Evolutionary conservation across 2,797 vertebrate species (phyloP), one percentile per base, ranked within the genome.

Genomic region (Hephaestus fuliginosus): DNA sequence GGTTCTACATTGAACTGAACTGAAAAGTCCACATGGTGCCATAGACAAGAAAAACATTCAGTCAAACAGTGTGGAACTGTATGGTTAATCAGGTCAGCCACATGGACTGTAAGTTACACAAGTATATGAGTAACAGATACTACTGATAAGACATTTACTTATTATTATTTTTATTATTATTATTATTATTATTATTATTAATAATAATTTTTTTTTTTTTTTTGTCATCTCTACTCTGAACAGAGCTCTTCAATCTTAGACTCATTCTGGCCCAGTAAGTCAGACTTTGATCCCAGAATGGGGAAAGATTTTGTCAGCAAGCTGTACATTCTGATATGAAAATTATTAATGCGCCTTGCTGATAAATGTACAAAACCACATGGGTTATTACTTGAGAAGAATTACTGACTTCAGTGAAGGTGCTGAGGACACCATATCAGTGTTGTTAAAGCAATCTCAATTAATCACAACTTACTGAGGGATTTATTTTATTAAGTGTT

Each of bases 201-300:
- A n/a, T n/a, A n/a, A 33, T 33, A 33, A n/a, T 11, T 8, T 66
- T 46, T 70, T 1, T 41, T 55, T 55, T 78, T 41, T 9, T 25
- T 25, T 41, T 60, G 13, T 28, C 13, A 46, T 65, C 25, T 22
- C 46, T 56, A 22, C 8, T 61, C 22, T 68, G 15, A 85, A 44
- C 12, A 39, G 17, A 67, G 46, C n/a, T 49, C 13, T 41, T 46
- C 1, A 1, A 49, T 36, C 39, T 55, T 33, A 53, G 3, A 12
- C 22, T 65, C 46, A 55, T 52, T 72, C 57, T 44, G 33, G 18
- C 11, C 39, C 17, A 60, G 13, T n/a, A 6, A 48, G 11, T 25
- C 17, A 60, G 64, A 55, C 7, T 28, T 39, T 74, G 17, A 41
- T 36, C 20, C 18, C 39, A 73, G 25, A 43, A 76, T n/a, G 20